phyloP scores from a whole-genome alignment of 2,888 invertebrate species.

The Stegophylla sp. region DNA sequence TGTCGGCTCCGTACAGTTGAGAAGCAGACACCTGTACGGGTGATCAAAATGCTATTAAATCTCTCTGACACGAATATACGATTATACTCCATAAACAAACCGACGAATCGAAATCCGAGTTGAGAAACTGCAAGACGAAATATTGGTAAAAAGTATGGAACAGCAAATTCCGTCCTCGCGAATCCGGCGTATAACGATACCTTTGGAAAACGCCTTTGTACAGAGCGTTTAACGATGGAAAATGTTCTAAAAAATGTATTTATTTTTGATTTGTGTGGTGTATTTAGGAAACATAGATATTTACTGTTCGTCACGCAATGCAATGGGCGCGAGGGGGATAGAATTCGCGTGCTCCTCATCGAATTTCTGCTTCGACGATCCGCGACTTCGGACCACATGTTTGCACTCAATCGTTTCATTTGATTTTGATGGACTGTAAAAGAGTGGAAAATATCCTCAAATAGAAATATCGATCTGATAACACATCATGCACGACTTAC shows the following conservation, averaged over 20 bases:
- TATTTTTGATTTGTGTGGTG: background rate
- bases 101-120: background rate
- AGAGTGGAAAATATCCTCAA: no score
- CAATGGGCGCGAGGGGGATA: background rate
- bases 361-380: background rate
- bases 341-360: background rate
- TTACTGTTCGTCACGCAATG: background rate
- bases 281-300: no score
- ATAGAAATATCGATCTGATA: background rate
- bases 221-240: background rate
- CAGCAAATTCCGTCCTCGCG: background rate
- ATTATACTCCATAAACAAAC: background rate
- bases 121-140: conserved; percentile 28
- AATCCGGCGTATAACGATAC: background rate
- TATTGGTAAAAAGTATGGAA: conserved; percentile 11
- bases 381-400: no score
- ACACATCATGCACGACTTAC: background rate
- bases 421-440: background rate
- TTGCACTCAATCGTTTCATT: background rate
- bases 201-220: background rate
- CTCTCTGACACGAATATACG: background rate
- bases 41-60: background rate
- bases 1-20: background rate
- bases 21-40: background rate
- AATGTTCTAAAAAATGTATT: background rate